Percentiles rank a stretch among this genome's conserved stretches.
phyloP scores from a whole-genome alignment of 2,113 vertebrate genomes.

The Oceanodroma tethys region DNA sequence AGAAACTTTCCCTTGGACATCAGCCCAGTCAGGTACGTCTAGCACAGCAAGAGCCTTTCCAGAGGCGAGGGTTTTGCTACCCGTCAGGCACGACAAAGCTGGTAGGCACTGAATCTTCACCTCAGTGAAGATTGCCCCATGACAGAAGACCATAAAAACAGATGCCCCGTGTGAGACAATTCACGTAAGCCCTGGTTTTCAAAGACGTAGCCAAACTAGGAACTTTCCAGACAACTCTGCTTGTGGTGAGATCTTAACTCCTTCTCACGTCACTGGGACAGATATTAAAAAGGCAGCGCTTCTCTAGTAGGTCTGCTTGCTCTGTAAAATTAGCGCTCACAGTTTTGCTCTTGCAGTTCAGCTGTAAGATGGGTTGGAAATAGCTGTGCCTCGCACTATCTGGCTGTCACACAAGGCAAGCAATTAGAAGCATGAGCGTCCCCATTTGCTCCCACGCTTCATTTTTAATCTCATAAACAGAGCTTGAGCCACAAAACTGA shows the following conservation, averaged over 20 bases:
- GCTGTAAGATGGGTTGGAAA: neutral
- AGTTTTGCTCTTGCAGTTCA: neutral
- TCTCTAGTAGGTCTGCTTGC: neutral
- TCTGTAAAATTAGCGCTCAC: neutral
- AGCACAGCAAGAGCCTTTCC: neutral
- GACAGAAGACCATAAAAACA: neutral
- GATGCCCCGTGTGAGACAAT: neutral
- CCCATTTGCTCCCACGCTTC: neutral
- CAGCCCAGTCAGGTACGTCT: neutral
- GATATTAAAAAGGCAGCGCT: neutral
- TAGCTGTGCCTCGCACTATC: neutral
- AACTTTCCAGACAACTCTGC: neutral
- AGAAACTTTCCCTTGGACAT: neutral
- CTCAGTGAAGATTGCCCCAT: neutral
- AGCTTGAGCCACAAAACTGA: neutral
- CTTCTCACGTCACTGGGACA: neutral
- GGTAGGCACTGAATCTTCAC: neutral
- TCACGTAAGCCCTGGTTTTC: neutral
- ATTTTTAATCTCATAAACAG: slow-evolving; percentile 12
- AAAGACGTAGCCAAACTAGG: neutral
- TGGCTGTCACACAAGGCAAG: neutral
- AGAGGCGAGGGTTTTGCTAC: neutral
- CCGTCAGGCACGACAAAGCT: neutral
- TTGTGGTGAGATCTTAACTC: neutral
- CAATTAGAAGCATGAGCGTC: neutral